A percentile compares a stretch with the other conserved stretches of the same genome.
Evolutionary conservation across 2,797 vertebrate genomes (phyloP).

Genomic region (Alauda arvensis): DNA sequence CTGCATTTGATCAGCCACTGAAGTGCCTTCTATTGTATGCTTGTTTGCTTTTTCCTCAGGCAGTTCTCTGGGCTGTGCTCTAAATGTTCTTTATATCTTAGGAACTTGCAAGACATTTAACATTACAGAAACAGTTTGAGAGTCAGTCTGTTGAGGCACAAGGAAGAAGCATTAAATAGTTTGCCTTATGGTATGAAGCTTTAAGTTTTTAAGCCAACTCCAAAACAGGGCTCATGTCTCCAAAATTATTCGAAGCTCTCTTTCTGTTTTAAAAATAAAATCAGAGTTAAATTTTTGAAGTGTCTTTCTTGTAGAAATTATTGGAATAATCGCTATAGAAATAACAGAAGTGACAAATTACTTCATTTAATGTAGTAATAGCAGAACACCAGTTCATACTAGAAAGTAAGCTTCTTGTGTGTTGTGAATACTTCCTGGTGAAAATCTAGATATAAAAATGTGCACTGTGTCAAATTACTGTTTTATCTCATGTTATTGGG

Average conservation of each 20-base stretch:
- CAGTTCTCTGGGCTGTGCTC: neutral
- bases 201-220: neutral
- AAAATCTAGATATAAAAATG: neutral
- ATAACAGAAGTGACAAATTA: neutral
- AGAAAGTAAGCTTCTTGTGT: neutral
- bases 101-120: neutral
- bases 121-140: neutral
- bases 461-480: neutral
- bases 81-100: neutral
- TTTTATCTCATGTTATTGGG: neutral
- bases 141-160: neutral
- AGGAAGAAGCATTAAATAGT: neutral
- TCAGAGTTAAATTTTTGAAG: neutral
- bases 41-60: neutral
- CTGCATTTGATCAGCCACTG: neutral
- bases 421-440: neutral
- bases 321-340: neutral
- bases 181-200: neutral
- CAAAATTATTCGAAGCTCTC: neutral
- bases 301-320: neutral
- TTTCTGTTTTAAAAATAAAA: neutral
- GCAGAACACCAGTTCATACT: neutral
- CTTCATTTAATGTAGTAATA: neutral
- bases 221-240: neutral
- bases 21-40: accelerated